Base-by-base conservation (phyloP, 2,888 invertebrate genomes). In the Lasioglossum zephyrum region DNA sequence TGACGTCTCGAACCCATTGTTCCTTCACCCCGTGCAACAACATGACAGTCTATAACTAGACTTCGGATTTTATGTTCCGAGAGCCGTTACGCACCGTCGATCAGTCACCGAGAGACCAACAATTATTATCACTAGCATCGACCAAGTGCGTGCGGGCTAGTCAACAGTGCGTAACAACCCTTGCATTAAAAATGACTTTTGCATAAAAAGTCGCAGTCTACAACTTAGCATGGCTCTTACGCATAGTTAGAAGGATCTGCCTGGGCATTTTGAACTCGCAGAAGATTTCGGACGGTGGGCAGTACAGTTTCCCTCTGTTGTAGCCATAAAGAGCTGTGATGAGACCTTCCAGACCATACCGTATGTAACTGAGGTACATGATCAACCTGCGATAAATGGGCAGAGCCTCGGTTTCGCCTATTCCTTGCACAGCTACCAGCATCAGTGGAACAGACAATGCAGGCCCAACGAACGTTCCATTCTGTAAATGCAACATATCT, bases 401-500 rank as follows among this genome's bases (percentile, higher is more conserved):
- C 36, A 98, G 96, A 0, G 97, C 97, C 0, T 96, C 96, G n/a
- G 96, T 96, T 77, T 93, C 95, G 8, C 99, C 99, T 92, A 99
- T 97, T 49, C 99, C 98, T 93, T 98, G 98, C 0, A 97, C 98
- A 8, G 99, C 97, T 75, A 99, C 96, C 81, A 99, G 95, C 96
- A 99, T 98, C 18, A 99, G 95, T 0, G 99, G 99, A 8, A 99
- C 99, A 78, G 97, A 96, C 82, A 97, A 93, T 0, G 98, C 97
- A 26, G 99, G 99, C 0, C 99, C 99, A 91, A 98, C 96, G 95
- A 99, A 99, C 95, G 98, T 98, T 47, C 97, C 97, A 93, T 98
- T 98, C 98, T 98, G 95, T 22, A 88, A 91, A 82, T 2, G 0
- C 18, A 18, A 47, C n/a, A 26, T 16, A 31, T 47, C 2, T 6